Evolutionary conservation across 1,140 invertebrate genomes (phyloP).

Genomic region (Helicoverpa zea): DNA sequence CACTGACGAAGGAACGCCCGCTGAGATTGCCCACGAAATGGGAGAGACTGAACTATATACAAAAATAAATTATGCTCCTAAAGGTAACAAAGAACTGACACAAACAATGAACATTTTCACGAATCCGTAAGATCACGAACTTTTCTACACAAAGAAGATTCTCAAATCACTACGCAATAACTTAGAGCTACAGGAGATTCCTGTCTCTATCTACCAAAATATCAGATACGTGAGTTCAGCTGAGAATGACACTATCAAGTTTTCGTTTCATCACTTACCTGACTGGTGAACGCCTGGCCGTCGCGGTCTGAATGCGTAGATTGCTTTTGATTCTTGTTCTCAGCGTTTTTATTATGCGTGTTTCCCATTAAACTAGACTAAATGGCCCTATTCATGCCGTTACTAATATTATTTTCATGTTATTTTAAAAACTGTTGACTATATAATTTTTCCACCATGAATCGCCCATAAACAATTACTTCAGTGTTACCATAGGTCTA

Average conservation of each 20-base stretch:
- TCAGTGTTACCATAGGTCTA: slow-evolving; percentile 18
- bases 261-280: slow-evolving; percentile 82
- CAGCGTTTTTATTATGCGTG: slow-evolving; percentile 74
- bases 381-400: slow-evolving; percentile 49
- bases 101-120: slow-evolving; percentile 55
- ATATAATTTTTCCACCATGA: slow-evolving; percentile 67
- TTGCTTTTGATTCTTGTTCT: slow-evolving; percentile 69
- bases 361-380: slow-evolving; percentile 82
- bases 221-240: slow-evolving; percentile 82
- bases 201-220: slow-evolving; percentile 51
- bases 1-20: slow-evolving; percentile 83
- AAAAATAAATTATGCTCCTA: slow-evolving; percentile 67
- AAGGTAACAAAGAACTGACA: slow-evolving; percentile 71
- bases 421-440: slow-evolving; percentile 55
- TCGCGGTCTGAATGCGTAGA: slow-evolving; percentile 70
- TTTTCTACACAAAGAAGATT: slow-evolving; percentile 43
- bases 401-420: slow-evolving; percentile 53
- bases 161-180: slow-evolving; percentile 47
- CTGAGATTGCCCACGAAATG: slow-evolving; percentile 86
- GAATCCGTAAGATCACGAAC: slow-evolving; percentile 7
- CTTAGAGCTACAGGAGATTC: slow-evolving; percentile 17
- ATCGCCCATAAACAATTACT: slow-evolving; percentile 60
- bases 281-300: slow-evolving; percentile 78
- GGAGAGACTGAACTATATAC: slow-evolving; percentile 84
- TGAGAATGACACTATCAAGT: slow-evolving; percentile 86